These are phyloP conservation scores for Urocitellus parryii DNA, from an alignment of 2,113 vertebrate species.

Conservation along the genomic window DNA sequence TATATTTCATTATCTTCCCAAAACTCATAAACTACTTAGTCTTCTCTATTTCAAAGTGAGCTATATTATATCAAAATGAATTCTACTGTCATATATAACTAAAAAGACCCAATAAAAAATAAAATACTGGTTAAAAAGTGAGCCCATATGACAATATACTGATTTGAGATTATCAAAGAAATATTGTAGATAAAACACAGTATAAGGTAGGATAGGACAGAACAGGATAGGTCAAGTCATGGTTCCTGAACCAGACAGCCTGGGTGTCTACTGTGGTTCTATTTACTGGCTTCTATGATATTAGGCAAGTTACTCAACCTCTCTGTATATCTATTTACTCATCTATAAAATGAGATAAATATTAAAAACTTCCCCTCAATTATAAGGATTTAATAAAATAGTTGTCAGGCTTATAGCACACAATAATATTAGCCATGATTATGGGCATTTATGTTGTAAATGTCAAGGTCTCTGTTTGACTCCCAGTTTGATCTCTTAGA, in stretches of 20 bases:
- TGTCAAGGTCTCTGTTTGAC: not conserved
- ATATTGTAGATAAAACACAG: not conserved
- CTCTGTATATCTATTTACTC: not conserved
- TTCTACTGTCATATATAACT: too few species aligned
- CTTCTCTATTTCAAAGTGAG: conserved; percentile 26
- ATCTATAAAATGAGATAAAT: not conserved
- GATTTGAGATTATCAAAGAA: not conserved
- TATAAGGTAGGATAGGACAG: too few species aligned
- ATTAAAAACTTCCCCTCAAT: not conserved
- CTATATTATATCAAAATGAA: too few species aligned
- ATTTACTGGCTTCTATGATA: not conserved
- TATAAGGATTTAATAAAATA: not conserved
- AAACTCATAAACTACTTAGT: conserved; percentile 2
- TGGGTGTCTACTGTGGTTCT: not conserved
- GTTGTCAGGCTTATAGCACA: not conserved
- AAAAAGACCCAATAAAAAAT: too few species aligned
- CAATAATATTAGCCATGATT: not conserved
- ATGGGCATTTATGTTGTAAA: not conserved
- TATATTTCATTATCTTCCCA: not conserved
- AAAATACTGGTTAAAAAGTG: not conserved
- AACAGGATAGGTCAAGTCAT: too few species aligned
- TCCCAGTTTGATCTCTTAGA: conserved; percentile 30
- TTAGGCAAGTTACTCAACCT: not conserved
- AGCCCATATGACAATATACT: not conserved
- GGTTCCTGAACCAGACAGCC: not conserved